A percentile compares a stretch with the other conserved stretches of the same genome.
Conservation (phyloP, 2,797 vertebrate species). For the Enteromius thamalakanensis region DNA sequence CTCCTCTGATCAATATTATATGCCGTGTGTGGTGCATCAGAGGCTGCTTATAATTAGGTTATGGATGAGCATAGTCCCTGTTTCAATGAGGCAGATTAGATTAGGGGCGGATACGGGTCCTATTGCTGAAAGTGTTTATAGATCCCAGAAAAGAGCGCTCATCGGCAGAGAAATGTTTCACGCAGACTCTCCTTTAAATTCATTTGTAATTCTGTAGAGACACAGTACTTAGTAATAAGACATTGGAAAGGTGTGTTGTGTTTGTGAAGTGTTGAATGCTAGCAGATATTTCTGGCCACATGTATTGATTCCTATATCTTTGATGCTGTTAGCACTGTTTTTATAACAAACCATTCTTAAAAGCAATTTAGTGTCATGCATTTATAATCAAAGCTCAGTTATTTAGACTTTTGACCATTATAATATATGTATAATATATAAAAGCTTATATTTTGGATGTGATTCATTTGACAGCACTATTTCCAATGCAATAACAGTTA, state of each 20-base stretch:
- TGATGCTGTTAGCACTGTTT: neutral
- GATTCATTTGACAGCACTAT: neutral
- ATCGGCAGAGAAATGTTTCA: constrained; percentile 44
- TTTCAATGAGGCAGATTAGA: constrained; percentile 67
- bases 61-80: constrained; percentile 69
- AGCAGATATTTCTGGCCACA: constrained; percentile 18
- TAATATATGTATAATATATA: no score
- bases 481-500: neutral
- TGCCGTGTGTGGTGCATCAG: constrained; percentile 57
- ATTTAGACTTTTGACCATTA: constrained; percentile 24
- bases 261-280: constrained; percentile 17
- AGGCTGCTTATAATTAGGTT: constrained; percentile 69
- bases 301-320: constrained; percentile 21
- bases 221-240: constrained; percentile 36
- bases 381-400: constrained; percentile 6
- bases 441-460: no score
- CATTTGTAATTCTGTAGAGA: constrained; percentile 58
- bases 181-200: constrained; percentile 48
- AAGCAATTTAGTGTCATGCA: neutral
- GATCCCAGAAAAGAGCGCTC: constrained; percentile 50
- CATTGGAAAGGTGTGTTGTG: constrained; percentile 28
- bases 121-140: constrained; percentile 66
- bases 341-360: neutral
- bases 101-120: constrained; percentile 76
- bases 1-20: constrained; percentile 54